Percentiles rank a stretch among this genome's conserved stretches.
phyloP scores from a whole-genome alignment of 2,888 invertebrate species.

The Taphrorychus bicolor region DNA sequence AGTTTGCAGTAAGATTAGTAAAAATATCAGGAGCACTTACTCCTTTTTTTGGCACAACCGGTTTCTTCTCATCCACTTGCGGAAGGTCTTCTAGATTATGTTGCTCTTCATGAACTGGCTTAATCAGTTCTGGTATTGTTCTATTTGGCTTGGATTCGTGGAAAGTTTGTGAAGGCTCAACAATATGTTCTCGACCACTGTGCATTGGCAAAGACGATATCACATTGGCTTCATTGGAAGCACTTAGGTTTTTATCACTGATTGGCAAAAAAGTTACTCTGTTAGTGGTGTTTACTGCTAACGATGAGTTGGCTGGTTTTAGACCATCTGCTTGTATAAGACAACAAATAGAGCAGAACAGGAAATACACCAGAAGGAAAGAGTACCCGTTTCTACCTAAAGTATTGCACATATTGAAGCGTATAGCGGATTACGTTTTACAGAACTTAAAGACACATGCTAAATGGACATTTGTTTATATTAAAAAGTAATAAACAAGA shows the following conservation, averaged over 20 bases:
- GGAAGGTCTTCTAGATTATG: slow-evolving; percentile 17
- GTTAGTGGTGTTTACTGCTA: neutral
- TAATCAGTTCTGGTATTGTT: neutral
- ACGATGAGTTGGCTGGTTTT: neutral
- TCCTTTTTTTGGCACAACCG: slow-evolving; percentile 51
- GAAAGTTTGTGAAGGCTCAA: too few species aligned
- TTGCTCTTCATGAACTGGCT: slow-evolving; percentile 1
- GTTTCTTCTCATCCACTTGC: slow-evolving; percentile 45
- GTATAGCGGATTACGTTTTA: neutral
- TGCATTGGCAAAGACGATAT: neutral
- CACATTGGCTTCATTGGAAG: neutral
- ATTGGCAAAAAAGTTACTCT: neutral
- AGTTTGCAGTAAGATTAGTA: neutral
- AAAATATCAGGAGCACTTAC: slow-evolving; percentile 39
- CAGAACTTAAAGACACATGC: neutral
- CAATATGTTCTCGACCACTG: neutral
- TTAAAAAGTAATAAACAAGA: too few species aligned
- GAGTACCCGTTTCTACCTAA: neutral
- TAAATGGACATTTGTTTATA: neutral
- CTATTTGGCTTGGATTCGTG: neutral
- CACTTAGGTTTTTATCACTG: too few species aligned
- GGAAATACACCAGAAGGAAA: neutral
- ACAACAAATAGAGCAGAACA: neutral
- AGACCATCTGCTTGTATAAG: neutral
- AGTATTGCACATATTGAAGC: neutral